phyloP scores from a whole-genome alignment of 2,888 invertebrate species.

The Coleophora deauratella region DNA sequence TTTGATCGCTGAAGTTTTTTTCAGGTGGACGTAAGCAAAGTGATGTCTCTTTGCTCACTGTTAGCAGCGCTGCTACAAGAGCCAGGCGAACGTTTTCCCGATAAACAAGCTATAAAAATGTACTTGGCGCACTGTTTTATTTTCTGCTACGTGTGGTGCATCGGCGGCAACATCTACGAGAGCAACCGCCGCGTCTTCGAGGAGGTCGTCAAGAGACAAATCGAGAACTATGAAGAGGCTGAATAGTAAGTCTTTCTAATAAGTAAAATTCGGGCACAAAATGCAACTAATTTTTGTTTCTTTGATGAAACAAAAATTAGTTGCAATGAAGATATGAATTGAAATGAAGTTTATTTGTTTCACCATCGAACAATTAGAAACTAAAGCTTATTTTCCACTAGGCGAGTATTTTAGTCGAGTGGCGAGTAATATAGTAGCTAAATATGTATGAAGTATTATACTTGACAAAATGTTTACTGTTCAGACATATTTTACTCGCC shows the following conservation, averaged over 20 bases:
- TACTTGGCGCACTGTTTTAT: conserved; percentile 85
- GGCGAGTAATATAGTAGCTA: too few species aligned
- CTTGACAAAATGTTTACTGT: too few species aligned
- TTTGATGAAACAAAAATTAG: too few species aligned
- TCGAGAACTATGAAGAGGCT: conserved; percentile 80
- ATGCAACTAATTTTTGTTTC: too few species aligned
- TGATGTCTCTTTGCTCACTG: conserved; percentile 81
- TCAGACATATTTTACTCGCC: too few species aligned
- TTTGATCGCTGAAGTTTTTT: too few species aligned
- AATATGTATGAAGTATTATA: too few species aligned
- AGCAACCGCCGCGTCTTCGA: conserved; percentile 81
- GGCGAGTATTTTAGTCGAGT: too few species aligned
- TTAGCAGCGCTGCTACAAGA: conserved; percentile 80
- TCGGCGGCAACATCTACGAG: conserved; percentile 89
- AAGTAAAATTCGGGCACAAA: neutral
- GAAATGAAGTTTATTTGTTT: too few species aligned
- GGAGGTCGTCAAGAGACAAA: conserved; percentile 77
- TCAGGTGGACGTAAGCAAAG: conserved; percentile 89
- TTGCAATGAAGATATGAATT: too few species aligned
- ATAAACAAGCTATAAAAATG: conserved; percentile 75
- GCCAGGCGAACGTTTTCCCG: conserved; percentile 75
- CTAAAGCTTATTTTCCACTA: too few species aligned
- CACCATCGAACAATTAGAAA: too few species aligned
- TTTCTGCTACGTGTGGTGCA: conserved; percentile 87
- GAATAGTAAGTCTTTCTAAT: conserved; percentile 54